Evolutionary conservation across 2,113 vertebrate species (phyloP).

Genomic region (Rattus norvegicus): DNA sequence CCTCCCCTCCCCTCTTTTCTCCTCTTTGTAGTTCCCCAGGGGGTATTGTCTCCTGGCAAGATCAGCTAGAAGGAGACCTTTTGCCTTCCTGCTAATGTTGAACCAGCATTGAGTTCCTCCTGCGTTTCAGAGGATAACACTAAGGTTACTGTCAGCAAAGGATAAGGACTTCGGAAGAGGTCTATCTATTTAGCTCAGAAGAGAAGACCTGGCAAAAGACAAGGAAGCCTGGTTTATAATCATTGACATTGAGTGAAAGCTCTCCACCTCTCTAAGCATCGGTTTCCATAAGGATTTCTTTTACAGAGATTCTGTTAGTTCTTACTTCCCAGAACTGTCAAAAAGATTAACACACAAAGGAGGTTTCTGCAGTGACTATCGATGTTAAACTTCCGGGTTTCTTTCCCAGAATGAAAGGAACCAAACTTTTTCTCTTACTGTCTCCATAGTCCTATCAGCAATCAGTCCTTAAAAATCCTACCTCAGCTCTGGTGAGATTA

Average conservation of each 20-base stretch:
- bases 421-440: conserved; percentile 37
- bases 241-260: neutral
- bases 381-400: neutral
- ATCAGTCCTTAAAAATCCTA: neutral
- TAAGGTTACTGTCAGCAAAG: conserved; percentile 48
- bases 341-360: conserved; percentile 51
- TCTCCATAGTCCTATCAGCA: neutral
- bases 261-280: neutral
- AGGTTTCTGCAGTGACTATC: conserved; percentile 42
- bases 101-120: conserved; percentile 46
- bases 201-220: neutral
- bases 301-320: conserved; percentile 21
- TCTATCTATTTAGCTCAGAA: conserved; percentile 1
- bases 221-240: neutral
- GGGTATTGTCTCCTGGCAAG: neutral
- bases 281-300: conserved; percentile 14
- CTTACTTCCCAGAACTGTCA: conserved; percentile 33
- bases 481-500: neutral
- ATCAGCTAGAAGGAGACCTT: conserved; percentile 34
- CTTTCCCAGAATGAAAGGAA: conserved; percentile 11
- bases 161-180: conserved; percentile 17
- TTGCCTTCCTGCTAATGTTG: conserved; percentile 7
- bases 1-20: neutral
- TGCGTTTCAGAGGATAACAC: neutral
- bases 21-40: neutral